Conservation (phyloP, 2,797 vertebrate species). For the Malacoraja senta region DNA sequence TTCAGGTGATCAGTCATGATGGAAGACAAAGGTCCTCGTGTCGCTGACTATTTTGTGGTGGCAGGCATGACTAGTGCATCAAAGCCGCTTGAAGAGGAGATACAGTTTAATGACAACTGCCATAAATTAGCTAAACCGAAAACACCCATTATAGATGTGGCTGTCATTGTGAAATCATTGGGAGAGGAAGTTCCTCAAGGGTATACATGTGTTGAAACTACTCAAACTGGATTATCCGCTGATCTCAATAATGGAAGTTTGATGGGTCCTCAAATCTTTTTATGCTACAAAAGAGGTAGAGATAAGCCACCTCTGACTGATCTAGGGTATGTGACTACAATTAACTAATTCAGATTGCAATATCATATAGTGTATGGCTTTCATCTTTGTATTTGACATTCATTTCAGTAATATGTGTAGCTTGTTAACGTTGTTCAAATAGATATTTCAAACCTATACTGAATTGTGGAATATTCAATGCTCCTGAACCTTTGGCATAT, state of each 20-base stretch:
- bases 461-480: not conserved
- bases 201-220: slow-evolving; percentile 81
- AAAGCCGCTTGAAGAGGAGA: slow-evolving; percentile 89
- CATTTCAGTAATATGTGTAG: not conserved
- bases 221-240: slow-evolving; percentile 84
- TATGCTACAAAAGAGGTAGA: slow-evolving; percentile 90
- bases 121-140: slow-evolving; percentile 79
- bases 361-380: not conserved
- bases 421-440: not conserved
- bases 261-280: slow-evolving; percentile 85
- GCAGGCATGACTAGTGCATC: slow-evolving; percentile 85
- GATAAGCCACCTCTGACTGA: slow-evolving; percentile 96
- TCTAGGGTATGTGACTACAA: slow-evolving; percentile 76
- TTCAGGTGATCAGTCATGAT: slow-evolving; percentile 72
- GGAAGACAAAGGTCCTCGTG: slow-evolving; percentile 95
- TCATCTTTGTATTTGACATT: not conserved
- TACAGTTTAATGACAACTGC: slow-evolving; percentile 81
- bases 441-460: not conserved
- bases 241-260: slow-evolving; percentile 94
- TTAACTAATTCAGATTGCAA: not conserved
- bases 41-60: slow-evolving; percentile 97
- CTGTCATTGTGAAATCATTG: slow-evolving; percentile 85
- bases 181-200: slow-evolving; percentile 88
- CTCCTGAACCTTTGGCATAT: not conserved
- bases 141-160: slow-evolving; percentile 91